These are phyloP conservation scores for Pseudochromis fuscus DNA, from an alignment of 2,797 vertebrate species.

Conservation along the genomic window DNA sequence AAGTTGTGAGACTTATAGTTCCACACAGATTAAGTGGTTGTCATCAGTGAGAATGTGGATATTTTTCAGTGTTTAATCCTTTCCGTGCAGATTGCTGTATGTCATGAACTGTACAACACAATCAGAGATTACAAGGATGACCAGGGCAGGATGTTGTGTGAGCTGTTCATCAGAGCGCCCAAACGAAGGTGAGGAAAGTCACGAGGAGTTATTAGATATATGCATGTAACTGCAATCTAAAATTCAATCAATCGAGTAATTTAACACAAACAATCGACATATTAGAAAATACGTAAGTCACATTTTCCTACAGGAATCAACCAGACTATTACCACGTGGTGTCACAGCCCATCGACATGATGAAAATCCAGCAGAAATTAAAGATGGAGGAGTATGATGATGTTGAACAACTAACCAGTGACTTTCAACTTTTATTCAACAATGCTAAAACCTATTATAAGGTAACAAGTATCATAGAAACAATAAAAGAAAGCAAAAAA, in stretches of 20 bases:
- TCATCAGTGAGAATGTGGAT: not conserved
- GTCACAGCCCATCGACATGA: constrained; percentile 98
- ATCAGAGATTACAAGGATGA: constrained; percentile 98
- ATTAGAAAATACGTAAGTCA: not conserved
- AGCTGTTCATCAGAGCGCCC: constrained; percentile 96
- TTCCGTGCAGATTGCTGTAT: constrained; percentile 93
- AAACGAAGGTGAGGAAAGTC: constrained; percentile 89
- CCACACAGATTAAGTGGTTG: constrained; percentile 2
- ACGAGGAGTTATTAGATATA: not conserved
- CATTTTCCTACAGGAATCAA: constrained; percentile 88
- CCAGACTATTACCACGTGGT: constrained; percentile 99
- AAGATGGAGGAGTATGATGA: constrained; percentile 99
- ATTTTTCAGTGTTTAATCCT: constrained; percentile 40
- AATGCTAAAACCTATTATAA: constrained; percentile 98
- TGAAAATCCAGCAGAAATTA: constrained; percentile 99
- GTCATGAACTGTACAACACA: constrained; percentile 98
- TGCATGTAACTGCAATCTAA: not conserved
- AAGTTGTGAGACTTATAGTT: constrained; percentile 27
- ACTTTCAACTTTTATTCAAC: constrained; percentile 97
- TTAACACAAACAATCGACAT: not conserved
- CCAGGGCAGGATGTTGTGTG: constrained; percentile 95
- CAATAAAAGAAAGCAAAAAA: constrained; percentile 39
- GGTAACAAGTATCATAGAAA: constrained; percentile 78
- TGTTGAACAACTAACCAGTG: constrained; percentile 93
- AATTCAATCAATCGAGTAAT: not conserved